Conservation (phyloP, 2,113 vertebrate species). For the Equus przewalskii region DNA sequence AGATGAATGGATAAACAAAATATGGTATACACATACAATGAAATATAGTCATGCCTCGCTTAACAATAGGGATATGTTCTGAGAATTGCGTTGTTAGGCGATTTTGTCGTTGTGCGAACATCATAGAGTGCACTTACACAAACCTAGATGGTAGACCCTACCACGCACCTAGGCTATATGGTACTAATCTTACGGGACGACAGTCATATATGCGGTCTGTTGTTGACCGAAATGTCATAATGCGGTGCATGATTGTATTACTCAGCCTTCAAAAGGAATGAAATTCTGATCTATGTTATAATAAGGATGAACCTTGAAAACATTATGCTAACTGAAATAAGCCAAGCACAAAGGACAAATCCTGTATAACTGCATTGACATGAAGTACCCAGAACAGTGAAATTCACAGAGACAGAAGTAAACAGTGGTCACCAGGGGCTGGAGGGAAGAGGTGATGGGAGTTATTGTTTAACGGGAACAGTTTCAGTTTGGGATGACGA, state of each 20-base stretch:
- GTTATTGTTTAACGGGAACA: rapidly evolving
- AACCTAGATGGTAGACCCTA: too few relatives aligned
- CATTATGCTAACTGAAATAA: neutral
- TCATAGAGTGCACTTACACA: too few relatives aligned
- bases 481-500: neutral
- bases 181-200: too few relatives aligned
- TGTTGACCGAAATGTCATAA: too few relatives aligned
- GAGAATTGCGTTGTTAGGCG: too few relatives aligned
- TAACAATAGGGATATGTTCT: too few relatives aligned
- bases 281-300: neutral
- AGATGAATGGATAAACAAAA: neutral
- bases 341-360: neutral
- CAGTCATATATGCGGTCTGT: too few relatives aligned
- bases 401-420: neutral
- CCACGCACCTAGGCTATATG: too few relatives aligned
- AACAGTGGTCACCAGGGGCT: neutral
- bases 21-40: rapidly evolving
- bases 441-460: neutral
- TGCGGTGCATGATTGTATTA: neutral
- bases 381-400: neutral
- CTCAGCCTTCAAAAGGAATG: conserved; percentile 2
- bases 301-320: neutral
- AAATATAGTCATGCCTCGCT: neutral
- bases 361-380: neutral
- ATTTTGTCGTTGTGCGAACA: too few relatives aligned